A percentile compares a stretch with the other conserved stretches of the same genome.
phyloP scores from a whole-genome alignment of 2,888 invertebrate genomes.

The Amiota minor region DNA sequence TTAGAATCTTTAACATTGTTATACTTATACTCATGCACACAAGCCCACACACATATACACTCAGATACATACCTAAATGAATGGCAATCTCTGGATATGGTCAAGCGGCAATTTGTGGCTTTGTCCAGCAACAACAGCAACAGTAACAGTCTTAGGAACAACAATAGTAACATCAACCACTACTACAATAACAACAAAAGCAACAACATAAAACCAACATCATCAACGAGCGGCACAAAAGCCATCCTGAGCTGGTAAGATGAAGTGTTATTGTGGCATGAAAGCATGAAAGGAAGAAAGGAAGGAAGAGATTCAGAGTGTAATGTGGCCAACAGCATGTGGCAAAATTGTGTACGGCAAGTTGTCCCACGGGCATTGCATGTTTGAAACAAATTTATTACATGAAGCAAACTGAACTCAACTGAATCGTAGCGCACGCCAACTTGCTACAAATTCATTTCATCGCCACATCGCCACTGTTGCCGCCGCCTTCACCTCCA shows the following conservation, averaged over 20 bases:
- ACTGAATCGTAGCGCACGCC: slow-evolving; percentile 17
- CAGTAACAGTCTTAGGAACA: too few relatives aligned
- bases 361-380: slow-evolving; percentile 63
- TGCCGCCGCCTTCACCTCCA: background rate
- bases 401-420: slow-evolving; percentile 59
- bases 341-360: slow-evolving; percentile 53
- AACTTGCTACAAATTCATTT: slow-evolving; percentile 22
- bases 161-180: too few relatives aligned
- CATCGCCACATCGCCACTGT: background rate
- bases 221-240: slow-evolving; percentile 54
- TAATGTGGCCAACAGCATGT: background rate
- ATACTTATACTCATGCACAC: slow-evolving; percentile 26
- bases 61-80: slow-evolving; percentile 10
- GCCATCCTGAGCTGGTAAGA: slow-evolving; percentile 34
- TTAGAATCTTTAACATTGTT: slow-evolving; percentile 50
- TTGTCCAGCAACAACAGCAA: slow-evolving; percentile 53
- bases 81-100: slow-evolving; percentile 38
- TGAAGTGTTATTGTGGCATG: slow-evolving; percentile 33
- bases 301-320: background rate
- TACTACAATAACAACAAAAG: too few relatives aligned
- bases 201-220: slow-evolving; percentile 50
- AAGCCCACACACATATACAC: slow-evolving; percentile 41
- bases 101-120: slow-evolving; percentile 66
- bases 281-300: slow-evolving; percentile 12
- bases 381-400: slow-evolving; percentile 65